Percentiles rank a stretch among this genome's conserved stretches.
Evolutionary conservation across 2,888 invertebrate genomes (phyloP).

Genomic region (Cactoblastis cactorum): DNA sequence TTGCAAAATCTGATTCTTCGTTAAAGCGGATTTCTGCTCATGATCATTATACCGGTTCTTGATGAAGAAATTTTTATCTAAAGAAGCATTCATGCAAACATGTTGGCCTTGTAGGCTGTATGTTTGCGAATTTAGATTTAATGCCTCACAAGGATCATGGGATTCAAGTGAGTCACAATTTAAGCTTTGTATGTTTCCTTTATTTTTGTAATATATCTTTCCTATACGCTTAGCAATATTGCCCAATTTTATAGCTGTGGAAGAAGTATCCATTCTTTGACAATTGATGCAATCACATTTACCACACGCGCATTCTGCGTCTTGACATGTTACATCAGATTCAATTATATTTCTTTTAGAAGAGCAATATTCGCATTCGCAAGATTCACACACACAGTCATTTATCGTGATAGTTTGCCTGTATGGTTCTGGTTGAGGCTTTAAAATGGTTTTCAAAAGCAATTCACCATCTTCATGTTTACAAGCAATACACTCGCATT

Average conservation of each 20-base stretch:
- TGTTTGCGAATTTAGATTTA: background rate
- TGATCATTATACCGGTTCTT: background rate
- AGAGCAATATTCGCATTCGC: conserved; percentile 2
- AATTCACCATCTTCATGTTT: conserved; percentile 24
- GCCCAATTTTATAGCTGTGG: background rate
- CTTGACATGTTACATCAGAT: background rate
- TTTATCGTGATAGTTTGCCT: background rate
- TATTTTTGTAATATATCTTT: background rate
- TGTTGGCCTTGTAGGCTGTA: background rate
- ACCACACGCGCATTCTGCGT: background rate
- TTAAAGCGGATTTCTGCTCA: background rate
- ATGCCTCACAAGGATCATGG: background rate
- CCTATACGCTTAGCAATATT: background rate
- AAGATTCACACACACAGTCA: background rate
- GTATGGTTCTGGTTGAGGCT: background rate
- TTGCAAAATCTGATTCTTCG: background rate
- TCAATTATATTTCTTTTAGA: background rate
- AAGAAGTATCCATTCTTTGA: background rate
- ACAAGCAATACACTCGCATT: conserved; percentile 43
- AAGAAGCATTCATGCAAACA: background rate
- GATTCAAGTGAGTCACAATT: background rate
- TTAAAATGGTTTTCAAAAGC: conserved; percentile 1
- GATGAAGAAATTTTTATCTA: background rate
- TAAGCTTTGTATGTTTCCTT: no score
- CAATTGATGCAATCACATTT: background rate